Percentiles rank a stretch among this genome's conserved stretches.
phyloP scores from a whole-genome alignment of 2,113 vertebrate genomes.

The Larimichthys crocea region DNA sequence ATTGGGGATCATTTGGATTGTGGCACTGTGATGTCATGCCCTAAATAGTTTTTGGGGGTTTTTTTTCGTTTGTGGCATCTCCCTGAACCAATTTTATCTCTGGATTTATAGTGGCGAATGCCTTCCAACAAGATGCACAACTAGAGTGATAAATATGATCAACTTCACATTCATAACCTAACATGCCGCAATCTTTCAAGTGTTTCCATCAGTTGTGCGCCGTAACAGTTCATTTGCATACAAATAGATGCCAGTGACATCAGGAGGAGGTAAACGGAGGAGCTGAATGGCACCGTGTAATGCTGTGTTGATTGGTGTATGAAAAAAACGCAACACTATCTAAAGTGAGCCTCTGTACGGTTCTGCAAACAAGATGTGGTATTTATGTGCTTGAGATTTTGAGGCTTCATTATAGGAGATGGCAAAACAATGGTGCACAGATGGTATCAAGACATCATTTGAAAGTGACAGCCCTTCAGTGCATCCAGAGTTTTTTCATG shows the following conservation, averaged over 20 bases:
- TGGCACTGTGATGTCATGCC: neutral
- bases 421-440: constrained; percentile 36
- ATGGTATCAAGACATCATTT: constrained; percentile 38
- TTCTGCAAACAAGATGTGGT: constrained; percentile 39
- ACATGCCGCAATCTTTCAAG: constrained; percentile 18
- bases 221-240: constrained; percentile 56
- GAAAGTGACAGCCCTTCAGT: constrained; percentile 32
- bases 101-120: constrained; percentile 4
- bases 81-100: neutral
- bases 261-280: constrained; percentile 34
- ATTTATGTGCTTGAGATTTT: constrained; percentile 47
- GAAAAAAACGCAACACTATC: constrained; percentile 25
- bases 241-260: constrained; percentile 55
- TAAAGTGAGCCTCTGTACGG: constrained; percentile 17
- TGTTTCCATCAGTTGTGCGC: constrained; percentile 28
- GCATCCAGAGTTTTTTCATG: constrained; percentile 14
- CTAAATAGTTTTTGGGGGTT: neutral
- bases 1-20: neutral
- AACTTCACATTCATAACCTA: constrained; percentile 43
- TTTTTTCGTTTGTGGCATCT: neutral
- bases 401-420: constrained; percentile 17
- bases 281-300: constrained; percentile 39
- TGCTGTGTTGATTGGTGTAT: constrained; percentile 37
- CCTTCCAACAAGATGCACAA: constrained; percentile 1
- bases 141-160: constrained; percentile 24